These are phyloP conservation scores for Sarcophaga caerulescens DNA, from an alignment of 2,888 invertebrate genomes.

Conservation along the genomic window DNA sequence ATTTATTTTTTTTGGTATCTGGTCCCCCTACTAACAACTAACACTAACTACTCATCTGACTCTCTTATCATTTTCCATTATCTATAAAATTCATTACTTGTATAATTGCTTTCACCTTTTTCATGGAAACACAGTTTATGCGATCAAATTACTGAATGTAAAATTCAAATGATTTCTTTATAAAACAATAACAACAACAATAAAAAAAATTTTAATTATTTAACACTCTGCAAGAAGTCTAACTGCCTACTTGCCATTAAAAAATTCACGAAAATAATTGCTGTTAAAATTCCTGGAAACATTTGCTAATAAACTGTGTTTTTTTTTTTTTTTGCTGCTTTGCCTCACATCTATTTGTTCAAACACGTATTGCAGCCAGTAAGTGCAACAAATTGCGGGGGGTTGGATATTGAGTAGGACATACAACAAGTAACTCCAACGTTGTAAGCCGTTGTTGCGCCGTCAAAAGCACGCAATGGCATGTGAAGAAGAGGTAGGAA, in stretches of 20 bases:
- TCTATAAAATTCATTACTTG: neutral
- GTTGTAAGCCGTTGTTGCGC: neutral
- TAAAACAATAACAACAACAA: no score
- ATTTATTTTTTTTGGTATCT: no score
- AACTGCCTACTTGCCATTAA: no score
- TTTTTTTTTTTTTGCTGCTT: neutral
- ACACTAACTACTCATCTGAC: no score
- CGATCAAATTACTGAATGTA: no score
- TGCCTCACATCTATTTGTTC: neutral
- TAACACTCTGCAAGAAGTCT: no score
- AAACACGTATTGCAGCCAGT: slow-evolving; percentile 2
- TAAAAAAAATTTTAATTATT: no score
- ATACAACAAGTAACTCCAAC: neutral
- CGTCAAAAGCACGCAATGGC: slow-evolving; percentile 39
- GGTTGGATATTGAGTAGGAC: no score
- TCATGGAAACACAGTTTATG: no score
- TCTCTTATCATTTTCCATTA: no score
- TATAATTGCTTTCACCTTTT: neutral
- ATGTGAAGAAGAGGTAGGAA: slow-evolving; percentile 5
- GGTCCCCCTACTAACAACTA: no score
- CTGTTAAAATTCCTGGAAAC: slow-evolving; percentile 30
- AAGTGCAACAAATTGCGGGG: neutral
- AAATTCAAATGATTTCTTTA: no score
- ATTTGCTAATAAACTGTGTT: neutral
- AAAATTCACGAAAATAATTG: slow-evolving; percentile 3